A percentile compares a stretch with the other conserved stretches of the same genome.
phyloP scores from a whole-genome alignment of 1,140 invertebrate species.

The Drosophila auraria region DNA sequence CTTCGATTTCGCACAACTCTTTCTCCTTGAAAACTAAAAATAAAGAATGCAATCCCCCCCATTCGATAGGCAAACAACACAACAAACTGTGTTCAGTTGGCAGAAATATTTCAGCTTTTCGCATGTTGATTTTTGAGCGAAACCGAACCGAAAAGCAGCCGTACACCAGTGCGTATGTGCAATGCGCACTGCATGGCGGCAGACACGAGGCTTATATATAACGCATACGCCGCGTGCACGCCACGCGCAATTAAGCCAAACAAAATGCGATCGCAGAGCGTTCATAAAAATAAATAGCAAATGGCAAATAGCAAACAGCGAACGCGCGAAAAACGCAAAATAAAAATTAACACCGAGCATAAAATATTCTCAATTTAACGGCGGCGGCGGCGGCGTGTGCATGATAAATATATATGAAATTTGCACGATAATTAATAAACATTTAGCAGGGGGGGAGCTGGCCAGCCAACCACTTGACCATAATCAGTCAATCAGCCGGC shows the following conservation, averaged over 20 bases:
- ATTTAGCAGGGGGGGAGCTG: slow-evolving; percentile 16
- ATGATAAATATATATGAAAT: slow-evolving; percentile 70
- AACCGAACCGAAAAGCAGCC: slow-evolving; percentile 5
- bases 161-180: slow-evolving; percentile 71
- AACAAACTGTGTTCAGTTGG: slow-evolving; percentile 47
- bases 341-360: slow-evolving; percentile 57
- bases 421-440: slow-evolving; percentile 70
- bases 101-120: slow-evolving; percentile 49
- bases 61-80: slow-evolving; percentile 54
- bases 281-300: slow-evolving; percentile 47
- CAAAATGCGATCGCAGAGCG: slow-evolving; percentile 67
- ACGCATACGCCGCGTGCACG: slow-evolving; percentile 73
- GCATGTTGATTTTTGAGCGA: slow-evolving; percentile 60
- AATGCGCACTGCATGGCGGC: slow-evolving; percentile 40
- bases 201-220: slow-evolving; percentile 26
- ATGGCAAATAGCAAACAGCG: slow-evolving; percentile 22
- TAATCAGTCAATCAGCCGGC: slow-evolving; percentile 80
- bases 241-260: slow-evolving; percentile 79
- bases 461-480: slow-evolving; percentile 71
- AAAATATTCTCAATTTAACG: slow-evolving; percentile 56
- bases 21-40: slow-evolving; percentile 43
- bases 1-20: slow-evolving; percentile 8
- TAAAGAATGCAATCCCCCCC: slow-evolving; percentile 46
- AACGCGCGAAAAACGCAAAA: slow-evolving; percentile 36
- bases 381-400: slow-evolving; percentile 47